Evolutionary conservation across 2,888 invertebrate species (phyloP), one percentile per base, ranked within the genome.

Genomic region (Hydropsyche betteni): DNA sequence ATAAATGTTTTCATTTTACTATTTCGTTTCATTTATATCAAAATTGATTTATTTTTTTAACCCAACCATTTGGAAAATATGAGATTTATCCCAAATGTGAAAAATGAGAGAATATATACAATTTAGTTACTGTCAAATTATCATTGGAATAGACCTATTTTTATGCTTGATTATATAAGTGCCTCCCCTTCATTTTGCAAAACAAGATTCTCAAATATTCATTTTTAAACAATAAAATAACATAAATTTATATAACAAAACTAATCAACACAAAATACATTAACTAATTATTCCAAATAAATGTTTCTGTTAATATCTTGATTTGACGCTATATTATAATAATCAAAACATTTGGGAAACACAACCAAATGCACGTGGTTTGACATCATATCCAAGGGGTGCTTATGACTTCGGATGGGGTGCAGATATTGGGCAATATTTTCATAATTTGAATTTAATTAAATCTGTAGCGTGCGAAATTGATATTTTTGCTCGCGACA

Each of bases 371-470:
- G 76, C 76, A 76, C 76, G 76, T 76, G 76, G 76, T 76, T 51
- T 33, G 36, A 68, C 61, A 74, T 34, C 58, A 7, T 2, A 24
- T 3, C 50, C 2, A 58, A 14, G 51, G 69, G 50, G 53, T 7
- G 51, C 50, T 24, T 36, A 14, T 24, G 34, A 36, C 38, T 55
- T 58, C 12, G 16, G 24, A 33, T 58, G 64, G 77, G 72, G 34
- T 58, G 68, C 69, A 78, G 70, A 64, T 76, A 78, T 78, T 74
- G 61, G 73, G 74, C 73, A 76, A 76, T 78, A 76, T 76, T 78
- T 75, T 78, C 51, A 75, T 75, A 76, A 79, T 79, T 79, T 79
- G 74, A 72, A 74, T 79, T 79, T 79, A 76, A 79, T 79, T 79
- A 79, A 79, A 79, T 77, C 72, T 69, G 69, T 36, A 58, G 74